A percentile compares a stretch with the other conserved stretches of the same genome.
phyloP scores from a whole-genome alignment of 2,113 vertebrate genomes.

The Kobus ellipsiprymnus region DNA sequence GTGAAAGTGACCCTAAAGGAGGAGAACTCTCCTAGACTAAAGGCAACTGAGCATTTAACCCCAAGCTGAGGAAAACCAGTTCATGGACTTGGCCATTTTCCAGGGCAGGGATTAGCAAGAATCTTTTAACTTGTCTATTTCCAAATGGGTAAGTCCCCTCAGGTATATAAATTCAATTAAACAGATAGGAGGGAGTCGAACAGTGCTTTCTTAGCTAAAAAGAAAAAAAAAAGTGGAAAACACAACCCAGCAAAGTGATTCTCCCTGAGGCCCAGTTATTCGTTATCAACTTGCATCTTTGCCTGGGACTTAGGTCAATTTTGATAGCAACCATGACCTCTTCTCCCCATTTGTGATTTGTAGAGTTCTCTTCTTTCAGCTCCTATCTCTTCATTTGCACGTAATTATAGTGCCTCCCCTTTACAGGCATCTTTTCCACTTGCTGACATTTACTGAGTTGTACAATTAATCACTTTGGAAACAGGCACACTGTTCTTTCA shows the following conservation, averaged over 20 bases:
- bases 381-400: neutral
- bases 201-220: neutral
- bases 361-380: neutral
- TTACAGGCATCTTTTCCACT: neutral
- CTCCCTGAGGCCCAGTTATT: neutral
- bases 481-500: neutral
- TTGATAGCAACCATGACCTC: neutral
- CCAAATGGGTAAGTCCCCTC: neutral
- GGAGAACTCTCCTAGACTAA: neutral
- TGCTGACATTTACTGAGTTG: neutral
- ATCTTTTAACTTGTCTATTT: neutral
- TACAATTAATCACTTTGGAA: slow-evolving; percentile 9
- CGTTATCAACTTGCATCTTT: neutral
- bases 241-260: neutral
- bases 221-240: neutral
- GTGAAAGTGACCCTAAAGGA: neutral
- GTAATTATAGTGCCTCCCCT: neutral
- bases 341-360: neutral
- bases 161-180: neutral
- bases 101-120: neutral
- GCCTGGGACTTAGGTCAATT: neutral
- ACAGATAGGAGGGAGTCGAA: neutral
- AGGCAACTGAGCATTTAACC: neutral
- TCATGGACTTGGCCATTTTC: neutral
- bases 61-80: neutral